Base-by-base conservation (phyloP, 2,113 vertebrate genomes). In the Silurus meridionalis region DNA sequence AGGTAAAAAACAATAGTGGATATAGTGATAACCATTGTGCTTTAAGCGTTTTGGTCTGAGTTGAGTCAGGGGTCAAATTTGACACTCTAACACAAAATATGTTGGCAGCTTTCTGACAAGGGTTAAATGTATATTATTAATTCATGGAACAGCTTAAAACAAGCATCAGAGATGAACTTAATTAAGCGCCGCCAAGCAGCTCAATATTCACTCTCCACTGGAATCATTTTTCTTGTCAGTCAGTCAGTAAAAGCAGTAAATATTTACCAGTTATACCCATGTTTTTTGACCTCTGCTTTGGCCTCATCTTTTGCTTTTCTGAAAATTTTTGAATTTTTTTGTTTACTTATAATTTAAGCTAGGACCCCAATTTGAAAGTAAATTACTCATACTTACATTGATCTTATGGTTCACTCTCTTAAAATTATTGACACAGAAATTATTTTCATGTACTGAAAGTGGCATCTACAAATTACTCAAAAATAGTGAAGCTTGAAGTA, bases 361-460 rank as follows among this genome's bases (percentile, higher is more conserved):
- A 71, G 57, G 19, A 19, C 82, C 13, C 8, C 58, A 90, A 84
- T 89, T 88, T 90, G 88, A 88, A 11, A n/a, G 48, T 75, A 75
- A 75, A 52, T 75, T 89, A 13, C 90, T 87, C 88, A 89, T 87
- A 90, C 89, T 83, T 48, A 5, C 80, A 93, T 93, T 89, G 90
- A 93, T 92, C 90, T 75, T 37, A 17, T n/a, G 72, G 83, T 87
- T 89, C 85, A 83, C 71, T 61, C 67, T n/a, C 85, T 91, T 80
- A 86, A 87, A 91, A 87, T 61, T 85, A 86, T 75, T n/a, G n/a
- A 52, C 37, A 48, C 37, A 72, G 37, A 72, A 37, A 37, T 37
- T 37, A 37, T 37, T 37, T 37, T 37, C 37, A 37, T 72, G 69
- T n/a, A 48, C 69, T 21, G 46, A 17, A 21, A 72, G 17, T 48